Evolutionary conservation across 1,140 invertebrate genomes (phyloP), one percentile per base, ranked within the genome.

Genomic region (Manduca sexta): DNA sequence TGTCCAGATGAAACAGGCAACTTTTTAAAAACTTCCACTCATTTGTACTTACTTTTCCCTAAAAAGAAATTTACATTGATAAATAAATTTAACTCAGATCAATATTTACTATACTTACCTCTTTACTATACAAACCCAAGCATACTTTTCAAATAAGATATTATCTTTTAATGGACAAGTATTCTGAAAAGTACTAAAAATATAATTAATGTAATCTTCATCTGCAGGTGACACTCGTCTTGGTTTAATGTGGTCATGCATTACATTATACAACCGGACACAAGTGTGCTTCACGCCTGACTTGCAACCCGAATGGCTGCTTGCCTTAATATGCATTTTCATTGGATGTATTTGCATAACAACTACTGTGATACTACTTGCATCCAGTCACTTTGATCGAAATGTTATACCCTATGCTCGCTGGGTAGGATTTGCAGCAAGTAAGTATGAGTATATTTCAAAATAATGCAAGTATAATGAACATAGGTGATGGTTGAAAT

Each of bases 381-480:
- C 92, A 10, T 92, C 94, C 11, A 97, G 96, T 17, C 94, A 95
- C 66, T 97, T 96, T 93, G 95, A 96, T 79, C 87, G 93, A 41
- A 93, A 95, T 84, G 93, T 97, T 0, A 92, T 97, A 60, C 93
- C 94, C 1, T 97, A 96, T 89, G 96, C 96, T 3, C 87, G 96
- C 74, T 98, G 96, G 96, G 93, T 97, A 57, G 97, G 97, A 69
- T 98, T 98, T 87, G 93, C 94, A 59, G 96, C 96, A 73, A 97
- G 94, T 96, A 91, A 90, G 92, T 88, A 40, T 26, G 21, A 26
- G 8, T 26, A 26, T 5, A 26, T 26, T 26, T 5, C 21, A n/a
- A n/a, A n/a, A n/a, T n/a, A n/a, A n/a, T n/a, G n/a, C n/a, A n/a
- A n/a, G n/a, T n/a, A n/a, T n/a, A n/a, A n/a, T n/a, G n/a, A n/a